A percentile compares a stretch with the other conserved stretches of the same genome.
Conservation (phyloP, 2,797 vertebrate species). For the Garrulus glandarius region DNA sequence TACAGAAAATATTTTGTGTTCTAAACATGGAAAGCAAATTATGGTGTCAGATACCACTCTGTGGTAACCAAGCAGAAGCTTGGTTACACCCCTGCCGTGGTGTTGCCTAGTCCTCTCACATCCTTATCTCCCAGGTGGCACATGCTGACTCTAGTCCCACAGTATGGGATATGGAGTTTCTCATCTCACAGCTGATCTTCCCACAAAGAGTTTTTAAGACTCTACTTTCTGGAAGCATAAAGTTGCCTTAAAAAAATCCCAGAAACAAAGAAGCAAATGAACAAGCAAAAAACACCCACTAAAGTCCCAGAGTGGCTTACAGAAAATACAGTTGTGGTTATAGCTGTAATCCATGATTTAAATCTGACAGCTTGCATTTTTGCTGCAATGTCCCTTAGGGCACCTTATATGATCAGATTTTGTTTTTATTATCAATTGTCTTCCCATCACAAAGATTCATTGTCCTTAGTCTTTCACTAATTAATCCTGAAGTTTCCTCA, state of each 20-base stretch:
- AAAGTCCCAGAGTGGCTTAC: not conserved
- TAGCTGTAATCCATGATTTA: not conserved
- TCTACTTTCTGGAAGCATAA: not conserved
- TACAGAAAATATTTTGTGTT: not conserved
- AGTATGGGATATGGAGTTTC: not conserved
- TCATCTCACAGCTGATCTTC: not conserved
- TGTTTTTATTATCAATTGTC: constrained; percentile 45
- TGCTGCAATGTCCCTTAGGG: not conserved
- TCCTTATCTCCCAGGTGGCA: not conserved
- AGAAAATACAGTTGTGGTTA: not conserved
- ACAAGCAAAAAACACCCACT: fast-evolving
- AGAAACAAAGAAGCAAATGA: not conserved
- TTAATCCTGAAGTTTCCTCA: constrained; percentile 52
- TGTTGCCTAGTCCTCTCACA: not conserved
- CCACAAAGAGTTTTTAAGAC: not conserved
- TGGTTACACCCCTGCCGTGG: fast-evolving
- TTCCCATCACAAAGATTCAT: constrained; percentile 47
- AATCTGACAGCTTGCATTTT: constrained; percentile 45
- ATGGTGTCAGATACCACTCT: not conserved
- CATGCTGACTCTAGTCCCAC: not conserved
- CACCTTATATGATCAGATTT: constrained; percentile 13
- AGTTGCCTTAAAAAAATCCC: not conserved
- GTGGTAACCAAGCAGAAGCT: not conserved
- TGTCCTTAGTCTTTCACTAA: constrained; percentile 51
- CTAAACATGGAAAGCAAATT: not conserved